Conservation (phyloP, 2,888 invertebrate genomes). For the Diaphora mendica region DNA sequence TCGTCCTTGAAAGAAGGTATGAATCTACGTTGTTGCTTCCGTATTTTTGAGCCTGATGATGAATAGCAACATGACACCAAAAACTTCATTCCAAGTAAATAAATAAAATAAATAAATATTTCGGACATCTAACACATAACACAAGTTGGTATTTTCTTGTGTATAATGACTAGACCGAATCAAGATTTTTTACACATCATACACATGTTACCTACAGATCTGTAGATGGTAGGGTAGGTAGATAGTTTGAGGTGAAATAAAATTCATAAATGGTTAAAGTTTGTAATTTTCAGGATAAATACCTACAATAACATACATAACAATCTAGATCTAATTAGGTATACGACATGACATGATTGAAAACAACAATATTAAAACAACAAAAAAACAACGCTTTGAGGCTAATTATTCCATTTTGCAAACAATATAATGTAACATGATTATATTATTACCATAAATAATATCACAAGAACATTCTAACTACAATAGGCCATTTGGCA, state of each 20-base stretch:
- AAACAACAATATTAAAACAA: constrained; percentile 11
- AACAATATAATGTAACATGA: constrained; percentile 17
- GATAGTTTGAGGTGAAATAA: not conserved
- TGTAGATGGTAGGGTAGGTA: not conserved
- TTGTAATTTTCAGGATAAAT: constrained; percentile 21
- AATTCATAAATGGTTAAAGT: constrained; percentile 4
- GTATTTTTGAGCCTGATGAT: too few relatives aligned
- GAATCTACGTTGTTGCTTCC: too few relatives aligned
- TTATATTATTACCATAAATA: constrained; percentile 10
- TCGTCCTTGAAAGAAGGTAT: too few relatives aligned
- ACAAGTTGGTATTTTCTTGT: too few relatives aligned
- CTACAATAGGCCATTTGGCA: not conserved
- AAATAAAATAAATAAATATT: too few relatives aligned
- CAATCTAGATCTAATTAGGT: constrained; percentile 18
- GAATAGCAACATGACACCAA: too few relatives aligned
- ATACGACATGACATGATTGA: constrained; percentile 13
- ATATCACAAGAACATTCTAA: not conserved
- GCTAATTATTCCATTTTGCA: not conserved
- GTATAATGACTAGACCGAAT: too few relatives aligned
- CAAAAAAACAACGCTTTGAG: not conserved
- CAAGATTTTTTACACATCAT: not conserved
- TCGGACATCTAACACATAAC: too few relatives aligned
- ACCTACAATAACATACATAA: constrained; percentile 23
- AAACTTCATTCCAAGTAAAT: too few relatives aligned
- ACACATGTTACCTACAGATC: too few relatives aligned